Evolutionary conservation across 23 tunicate species (phyloP), one percentile per base, ranked within the genome.

Genomic region (Halocynthia roretzi): DNA sequence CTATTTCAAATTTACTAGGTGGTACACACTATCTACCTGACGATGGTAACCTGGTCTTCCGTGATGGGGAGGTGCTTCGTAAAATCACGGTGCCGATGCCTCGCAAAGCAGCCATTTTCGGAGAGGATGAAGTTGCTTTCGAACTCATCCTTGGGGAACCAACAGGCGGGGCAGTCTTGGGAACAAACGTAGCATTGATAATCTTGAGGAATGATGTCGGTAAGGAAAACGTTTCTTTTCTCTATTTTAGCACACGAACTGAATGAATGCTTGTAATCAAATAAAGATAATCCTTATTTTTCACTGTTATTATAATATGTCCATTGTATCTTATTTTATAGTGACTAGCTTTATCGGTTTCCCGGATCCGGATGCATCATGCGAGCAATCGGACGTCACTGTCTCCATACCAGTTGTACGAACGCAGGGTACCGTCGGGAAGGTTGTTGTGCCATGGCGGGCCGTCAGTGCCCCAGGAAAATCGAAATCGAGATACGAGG

Each of bases 1-100:
- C n/a, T 1, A 15, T 60, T 15, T 15, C n/a, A 15, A 60, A 60
- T 17, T 15, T 2, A 60, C 75, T 58, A 91, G 97, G 97, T 54
- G 97, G 98, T 44, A 76, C 68, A 21, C 93, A 93, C 62, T 93
- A 83, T 49, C 77, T 93, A 8, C 93, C 98, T 5, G 98, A 61
- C 50, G 98, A 93, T 53, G 98, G 98, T 18, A 93, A 93, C 77
- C 76, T 86, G 21, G 72, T 93, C 40, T 93, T 93, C 71, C 80
- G 85, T n/a, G 98, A 93, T 44, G 91, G 97, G 14, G 97, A 91
- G 58, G 84, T 78, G 19, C 21, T 68, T 19, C 77, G 78, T 50
- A 80, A 91, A 77, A 91, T 91, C n/a, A 17, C 68, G 23, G 75
- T 91, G 14, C 81, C 81, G 62, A 91, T 91, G 97, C 97, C 97